Percentiles rank a stretch among this genome's conserved stretches.
phyloP scores from a whole-genome alignment of 2,113 vertebrate species.

The Hydrochoerus hydrochaeris region DNA sequence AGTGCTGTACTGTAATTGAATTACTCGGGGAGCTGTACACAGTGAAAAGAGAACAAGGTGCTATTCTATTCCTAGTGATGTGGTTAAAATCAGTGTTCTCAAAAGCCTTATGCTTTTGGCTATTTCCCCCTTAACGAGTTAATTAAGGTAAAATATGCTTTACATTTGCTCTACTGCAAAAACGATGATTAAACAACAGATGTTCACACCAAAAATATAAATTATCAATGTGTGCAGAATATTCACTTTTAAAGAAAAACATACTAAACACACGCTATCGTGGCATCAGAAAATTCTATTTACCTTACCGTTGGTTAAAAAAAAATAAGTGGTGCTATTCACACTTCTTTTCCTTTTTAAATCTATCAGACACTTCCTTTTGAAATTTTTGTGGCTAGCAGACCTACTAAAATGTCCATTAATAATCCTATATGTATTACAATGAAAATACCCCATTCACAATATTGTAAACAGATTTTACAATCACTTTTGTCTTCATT shows the following conservation, averaged over 20 bases:
- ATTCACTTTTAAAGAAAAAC: constrained; percentile 57
- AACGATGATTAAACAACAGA: constrained; percentile 70
- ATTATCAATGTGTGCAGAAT: constrained; percentile 53
- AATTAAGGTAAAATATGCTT: constrained; percentile 70
- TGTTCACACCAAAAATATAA: constrained; percentile 49
- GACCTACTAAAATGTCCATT: constrained; percentile 42
- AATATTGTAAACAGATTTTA: background rate
- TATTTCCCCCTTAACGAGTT: constrained; percentile 55
- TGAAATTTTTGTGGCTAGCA: background rate
- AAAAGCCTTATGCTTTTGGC: constrained; percentile 42
- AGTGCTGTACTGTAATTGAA: background rate
- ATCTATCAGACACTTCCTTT: background rate
- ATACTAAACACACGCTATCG: background rate
- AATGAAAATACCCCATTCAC: background rate
- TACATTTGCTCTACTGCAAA: constrained; percentile 57
- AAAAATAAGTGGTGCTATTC: background rate
- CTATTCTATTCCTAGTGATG: constrained; percentile 50
- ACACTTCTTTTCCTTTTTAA: constrained; percentile 5
- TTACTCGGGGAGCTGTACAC: background rate
- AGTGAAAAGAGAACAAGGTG: constrained; percentile 66
- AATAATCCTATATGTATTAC: constrained; percentile 22
- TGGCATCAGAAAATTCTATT: background rate
- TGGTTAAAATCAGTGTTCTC: constrained; percentile 57
- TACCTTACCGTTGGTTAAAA: background rate
- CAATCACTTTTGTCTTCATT: background rate